phyloP scores from a whole-genome alignment of 2,797 vertebrate genomes.

The Tenualosa thibaudeaui region DNA sequence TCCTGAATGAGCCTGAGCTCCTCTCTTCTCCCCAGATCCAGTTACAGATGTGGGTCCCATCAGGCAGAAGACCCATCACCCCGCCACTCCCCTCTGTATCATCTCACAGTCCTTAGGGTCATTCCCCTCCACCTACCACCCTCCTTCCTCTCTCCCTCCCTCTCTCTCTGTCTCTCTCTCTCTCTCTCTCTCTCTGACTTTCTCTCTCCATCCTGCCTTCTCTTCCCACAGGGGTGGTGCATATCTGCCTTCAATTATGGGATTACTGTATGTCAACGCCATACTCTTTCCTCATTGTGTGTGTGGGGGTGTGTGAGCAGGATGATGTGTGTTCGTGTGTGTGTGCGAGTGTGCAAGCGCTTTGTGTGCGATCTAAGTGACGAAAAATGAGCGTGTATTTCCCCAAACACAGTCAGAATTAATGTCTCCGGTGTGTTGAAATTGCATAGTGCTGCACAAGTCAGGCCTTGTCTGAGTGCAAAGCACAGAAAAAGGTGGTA shows the following conservation, averaged over 20 bases:
- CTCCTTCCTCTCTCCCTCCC: not conserved
- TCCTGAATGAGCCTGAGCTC: constrained; percentile 37
- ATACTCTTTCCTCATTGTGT: constrained; percentile 48
- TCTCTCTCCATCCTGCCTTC: constrained; percentile 43
- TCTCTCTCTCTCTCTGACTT: constrained; percentile 33
- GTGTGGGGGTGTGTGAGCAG: constrained; percentile 38
- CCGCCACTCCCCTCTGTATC: constrained; percentile 34
- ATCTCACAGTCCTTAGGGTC: constrained; percentile 40
- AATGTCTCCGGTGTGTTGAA: not conserved
- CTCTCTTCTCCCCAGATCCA: constrained; percentile 46
- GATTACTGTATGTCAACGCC: constrained; percentile 67
- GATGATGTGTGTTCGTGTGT: constrained; percentile 19
- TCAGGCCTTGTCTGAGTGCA: not conserved
- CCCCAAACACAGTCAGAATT: not conserved
- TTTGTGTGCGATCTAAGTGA: not conserved
- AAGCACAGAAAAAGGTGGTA: not conserved
- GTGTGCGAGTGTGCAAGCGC: not conserved
- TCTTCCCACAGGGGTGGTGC: constrained; percentile 47
- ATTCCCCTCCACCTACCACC: constrained; percentile 8
- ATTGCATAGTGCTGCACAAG: constrained; percentile 24
- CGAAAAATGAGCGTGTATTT: not conserved
- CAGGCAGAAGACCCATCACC: constrained; percentile 12
- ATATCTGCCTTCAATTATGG: constrained; percentile 61
- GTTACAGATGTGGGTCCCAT: constrained; percentile 40
- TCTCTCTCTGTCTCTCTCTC: not conserved